Base-by-base conservation (phyloP, 2,888 invertebrate genomes). In the Eristalinus aeneus region DNA sequence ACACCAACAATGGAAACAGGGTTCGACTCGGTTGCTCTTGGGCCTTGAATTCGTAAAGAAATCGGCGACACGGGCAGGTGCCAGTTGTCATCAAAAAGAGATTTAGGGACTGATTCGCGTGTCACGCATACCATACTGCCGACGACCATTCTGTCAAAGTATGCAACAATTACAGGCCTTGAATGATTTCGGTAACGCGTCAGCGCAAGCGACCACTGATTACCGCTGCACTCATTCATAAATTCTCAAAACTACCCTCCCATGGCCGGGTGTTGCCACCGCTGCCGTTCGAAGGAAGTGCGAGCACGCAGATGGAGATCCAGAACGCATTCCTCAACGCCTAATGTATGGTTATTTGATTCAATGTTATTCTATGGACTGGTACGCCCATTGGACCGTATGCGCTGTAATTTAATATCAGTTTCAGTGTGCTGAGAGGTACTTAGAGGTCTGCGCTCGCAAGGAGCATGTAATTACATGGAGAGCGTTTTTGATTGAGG, bases 11-110 rank as follows among this genome's bases (percentile, higher is more conserved):
- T 60, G 23, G 61, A 54, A 79, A 75, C 16, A 56, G 67, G 67
- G 71, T 75, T 68, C 72, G 54, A 71, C 67, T 46, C 22, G 69
- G 56, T 72, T 75, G 46, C 16, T 63, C 65, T 67, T 71, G 31
- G 63, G 11, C 22, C 20, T 11, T 46, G 56, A 71, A 72, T 72
- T 73, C 76, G 76, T 73, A 76, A 80, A 63, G 63, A 64, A 85
- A 39, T 73, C 56, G 27, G 9, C 58, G 31, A 54, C 22, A 9
- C 53, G 34, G 64, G 85, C 85, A 85, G 85, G 85, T 85, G 85
- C 72, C 80, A 80, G 72, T 80, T 85, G 80, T 85, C 85, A 76
- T 85, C 85, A 85, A 80, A 80, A 69, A 73, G 68, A 73, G 72
- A 85, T 80, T 80, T 84, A 34, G 79, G 74, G 65, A 67, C 12